Conservation (phyloP, 2,888 invertebrate species). For the Corbicula japonica region DNA sequence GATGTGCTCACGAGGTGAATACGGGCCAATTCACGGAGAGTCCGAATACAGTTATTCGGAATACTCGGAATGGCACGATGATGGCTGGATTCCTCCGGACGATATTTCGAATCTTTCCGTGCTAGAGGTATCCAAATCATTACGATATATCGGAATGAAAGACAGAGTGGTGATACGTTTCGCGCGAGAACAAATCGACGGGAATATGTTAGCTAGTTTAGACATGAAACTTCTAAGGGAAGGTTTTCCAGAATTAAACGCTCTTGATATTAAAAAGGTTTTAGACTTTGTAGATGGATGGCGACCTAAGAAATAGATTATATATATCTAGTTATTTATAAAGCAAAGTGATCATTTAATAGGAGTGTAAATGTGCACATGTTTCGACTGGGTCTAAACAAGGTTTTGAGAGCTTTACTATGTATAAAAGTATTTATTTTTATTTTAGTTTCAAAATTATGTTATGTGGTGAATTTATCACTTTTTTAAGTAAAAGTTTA, state of each 20-base stretch:
- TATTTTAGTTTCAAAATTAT: too few relatives aligned
- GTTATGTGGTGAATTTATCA: too few relatives aligned
- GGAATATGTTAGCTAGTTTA: conserved; percentile 81
- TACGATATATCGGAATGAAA: conserved; percentile 85
- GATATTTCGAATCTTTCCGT: conserved; percentile 78
- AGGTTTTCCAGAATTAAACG: conserved; percentile 84
- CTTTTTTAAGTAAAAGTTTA: too few relatives aligned
- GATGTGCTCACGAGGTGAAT: conserved; percentile 77
- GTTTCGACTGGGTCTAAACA: too few relatives aligned
- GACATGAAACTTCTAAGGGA: conserved; percentile 82
- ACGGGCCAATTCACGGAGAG: conserved; percentile 75
- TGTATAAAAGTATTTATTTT: too few relatives aligned
- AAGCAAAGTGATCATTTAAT: too few relatives aligned
- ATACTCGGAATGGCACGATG: conserved; percentile 76
- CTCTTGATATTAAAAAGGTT: conserved; percentile 84
- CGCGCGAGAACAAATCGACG: conserved; percentile 84
- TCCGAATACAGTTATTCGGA: conserved; percentile 82
- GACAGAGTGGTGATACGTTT: conserved; percentile 82
- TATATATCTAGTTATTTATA: too few relatives aligned
- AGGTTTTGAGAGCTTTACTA: too few relatives aligned
- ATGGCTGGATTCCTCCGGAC: conserved; percentile 81
- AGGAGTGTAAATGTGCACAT: too few relatives aligned
- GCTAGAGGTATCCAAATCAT: conserved; percentile 80
- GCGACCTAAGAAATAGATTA: conserved; percentile 82
- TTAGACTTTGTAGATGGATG: conserved; percentile 84